Conservation (phyloP, 1,140 invertebrate species). For the Euglossa dilemma region DNA sequence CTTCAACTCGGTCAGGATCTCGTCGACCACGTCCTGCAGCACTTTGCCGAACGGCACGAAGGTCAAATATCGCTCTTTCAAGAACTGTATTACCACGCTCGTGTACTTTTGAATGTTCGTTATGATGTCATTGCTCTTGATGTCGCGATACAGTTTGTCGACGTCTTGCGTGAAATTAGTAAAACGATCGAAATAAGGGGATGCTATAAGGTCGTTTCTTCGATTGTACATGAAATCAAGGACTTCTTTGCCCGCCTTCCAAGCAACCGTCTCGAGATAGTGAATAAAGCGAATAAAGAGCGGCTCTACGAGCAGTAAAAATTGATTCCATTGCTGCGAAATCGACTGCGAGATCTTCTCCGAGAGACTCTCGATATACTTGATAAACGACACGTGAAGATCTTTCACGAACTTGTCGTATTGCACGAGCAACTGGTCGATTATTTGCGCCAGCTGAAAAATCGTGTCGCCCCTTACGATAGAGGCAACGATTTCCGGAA, state of each 20-base stretch:
- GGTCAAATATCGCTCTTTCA: conserved; percentile 89
- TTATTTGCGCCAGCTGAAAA: conserved; percentile 85
- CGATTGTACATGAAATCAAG: conserved; percentile 91
- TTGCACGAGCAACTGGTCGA: conserved; percentile 87
- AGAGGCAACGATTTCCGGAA: conserved; percentile 86
- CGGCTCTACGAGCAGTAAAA: conserved; percentile 88
- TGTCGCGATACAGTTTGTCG: conserved; percentile 89
- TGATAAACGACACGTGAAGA: conserved; percentile 89
- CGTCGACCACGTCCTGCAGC: conserved; percentile 86
- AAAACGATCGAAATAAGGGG: conserved; percentile 90
- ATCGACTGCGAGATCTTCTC: conserved; percentile 84
- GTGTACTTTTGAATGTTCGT: conserved; percentile 90
- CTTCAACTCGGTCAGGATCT: conserved; percentile 87
- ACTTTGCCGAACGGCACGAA: conserved; percentile 91
- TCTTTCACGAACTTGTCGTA: conserved; percentile 91
- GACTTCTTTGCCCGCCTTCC: conserved; percentile 88
- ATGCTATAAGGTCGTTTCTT: conserved; percentile 89
- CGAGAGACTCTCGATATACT: conserved; percentile 89
- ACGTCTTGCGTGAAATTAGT: conserved; percentile 91
- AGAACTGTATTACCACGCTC: conserved; percentile 85
- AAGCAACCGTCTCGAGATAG: conserved; percentile 88
- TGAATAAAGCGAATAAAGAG: conserved; percentile 89
- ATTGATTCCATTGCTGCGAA: conserved; percentile 87
- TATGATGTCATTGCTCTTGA: conserved; percentile 87
- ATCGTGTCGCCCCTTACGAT: conserved; percentile 89